Evolutionary conservation across 2,888 invertebrate genomes (phyloP), one percentile per base, ranked within the genome.

Genomic region (Caenorhabditis sinica): DNA sequence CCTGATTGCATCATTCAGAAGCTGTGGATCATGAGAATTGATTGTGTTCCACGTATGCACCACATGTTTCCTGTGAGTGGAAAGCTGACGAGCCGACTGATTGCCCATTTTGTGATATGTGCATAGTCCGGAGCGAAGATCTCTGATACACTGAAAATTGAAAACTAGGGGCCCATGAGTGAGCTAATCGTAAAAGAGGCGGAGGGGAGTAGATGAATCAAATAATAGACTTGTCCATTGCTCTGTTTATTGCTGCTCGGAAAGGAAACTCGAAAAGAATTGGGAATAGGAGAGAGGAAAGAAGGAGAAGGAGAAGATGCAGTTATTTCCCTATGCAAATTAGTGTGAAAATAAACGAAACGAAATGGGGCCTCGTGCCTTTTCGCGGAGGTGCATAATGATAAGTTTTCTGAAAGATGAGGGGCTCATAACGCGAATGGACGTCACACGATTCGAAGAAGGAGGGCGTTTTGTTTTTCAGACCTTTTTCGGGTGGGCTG

Each of bases 1-100:
- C 89, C 89, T 89, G 40, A 89, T 86, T 11, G 87, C 85, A 49
- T 87, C 86, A 51, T 69, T 85, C 49, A 88, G 53, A 23, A 87
- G 73, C 51, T 87, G 80, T 2, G 88, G 85, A 53, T 89, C 86
- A 36, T 86, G 83, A 2, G 69, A 49, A 58, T 88, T 88, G 43
- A 89, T 84, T 0, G 87, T 86, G 20, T 80, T 85, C 89, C 89
- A 89, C 15, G 89, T 85, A 40, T 89, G 89, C n/a, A 84, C 81
- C 13, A 89, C 88, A 58, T 88, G 87, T 33, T 84, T 84, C 23
- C 83, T 69, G 60, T 87, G 85, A 17, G 85, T 65, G 11, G 86
- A 82, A 33, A 85, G 36, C 68, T 84, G 82, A 33, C 87, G 87
- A 25, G 86, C 77, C 6, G 87, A 77, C 65, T 87, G 87, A 79